Conservation (phyloP, 2,113 vertebrate genomes). For the Oreochromis tanganicae region DNA sequence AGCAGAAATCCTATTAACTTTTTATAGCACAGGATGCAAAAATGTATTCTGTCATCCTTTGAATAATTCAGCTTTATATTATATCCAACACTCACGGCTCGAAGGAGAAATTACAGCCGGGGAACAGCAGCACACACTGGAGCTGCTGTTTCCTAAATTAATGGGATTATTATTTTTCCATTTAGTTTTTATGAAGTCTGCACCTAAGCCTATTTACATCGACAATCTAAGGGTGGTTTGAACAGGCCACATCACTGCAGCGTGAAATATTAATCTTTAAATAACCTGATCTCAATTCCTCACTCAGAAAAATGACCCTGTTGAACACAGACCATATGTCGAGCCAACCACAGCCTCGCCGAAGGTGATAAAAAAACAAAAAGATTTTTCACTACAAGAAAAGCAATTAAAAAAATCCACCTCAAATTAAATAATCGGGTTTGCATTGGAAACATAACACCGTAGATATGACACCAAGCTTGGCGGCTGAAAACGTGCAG, state of each 20-base stretch:
- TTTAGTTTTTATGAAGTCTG: neutral
- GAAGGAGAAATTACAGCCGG: neutral
- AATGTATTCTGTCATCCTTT: neutral
- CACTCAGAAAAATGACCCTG: neutral
- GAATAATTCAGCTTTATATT: neutral
- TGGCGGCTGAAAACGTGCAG: neutral
- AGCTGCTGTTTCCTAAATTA: neutral
- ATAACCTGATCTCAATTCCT: neutral
- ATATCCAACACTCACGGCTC: neutral
- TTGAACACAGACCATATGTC: neutral
- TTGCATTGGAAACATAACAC: neutral
- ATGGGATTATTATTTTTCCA: neutral
- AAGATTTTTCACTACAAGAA: neutral
- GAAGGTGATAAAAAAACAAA: neutral
- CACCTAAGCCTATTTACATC: too few species aligned
- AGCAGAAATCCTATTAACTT: neutral
- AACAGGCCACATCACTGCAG: neutral
- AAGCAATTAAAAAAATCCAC: fast-evolving
- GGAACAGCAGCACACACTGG: neutral
- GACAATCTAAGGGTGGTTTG: neutral
- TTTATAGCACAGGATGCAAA: neutral
- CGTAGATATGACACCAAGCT: neutral
- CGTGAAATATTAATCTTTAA: neutral
- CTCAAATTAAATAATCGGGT: fast-evolving
- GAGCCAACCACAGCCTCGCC: neutral